Base-by-base conservation (phyloP, 2,113 vertebrate genomes). In the Hydrochoerus hydrochaeris region DNA sequence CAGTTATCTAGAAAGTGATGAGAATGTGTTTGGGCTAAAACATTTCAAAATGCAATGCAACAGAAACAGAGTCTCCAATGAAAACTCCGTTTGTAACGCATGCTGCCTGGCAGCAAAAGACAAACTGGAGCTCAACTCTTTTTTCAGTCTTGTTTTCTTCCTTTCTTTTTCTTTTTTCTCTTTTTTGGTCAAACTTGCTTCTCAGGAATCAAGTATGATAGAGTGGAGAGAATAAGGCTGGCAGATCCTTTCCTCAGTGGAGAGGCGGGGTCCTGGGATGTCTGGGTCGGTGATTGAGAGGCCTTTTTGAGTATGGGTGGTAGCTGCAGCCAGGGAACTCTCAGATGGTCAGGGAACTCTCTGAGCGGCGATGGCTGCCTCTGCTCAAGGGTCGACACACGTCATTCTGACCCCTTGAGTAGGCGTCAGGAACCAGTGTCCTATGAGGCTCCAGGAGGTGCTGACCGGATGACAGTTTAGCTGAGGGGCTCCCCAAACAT, bases 281-380 rank as follows among this genome's bases (percentile, higher is more conserved):
- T 52, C 19, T 28, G 86, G 57, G n/a, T 38, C 80, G 49, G 38
- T 54, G 65, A n/a, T 6, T 54, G 16, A 52, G 7, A 8, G 19
- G 69, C 24, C 30, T 49, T 69, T 10, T 82, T 41, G 87, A 90
- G 52, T 90, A n/a, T 92, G 44, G 28, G 7, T 1, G 71, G 82
- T 78, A 17, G 80, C 12, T 77, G 35, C 44, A 88, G 77, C 2
- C 19, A 52, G 58, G n/a, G n/a, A n/a, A n/a, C n/a, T n/a, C 82
- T 98, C 90, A 99, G 60, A 99, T 98, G 4, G 99, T 99, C 96
- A 99, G 94, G 38, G 99, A 96, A 30, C 99, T 99, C 97, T 98
- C 86, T 41, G 99, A 99, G 77, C 98, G 97, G 32, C 86, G 97
- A 65, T 99, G 99, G 95, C 97, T 98, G 10, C 98, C 89, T 0